Base-by-base conservation (phyloP, 1,140 invertebrate genomes). In the Thrips palmi region DNA sequence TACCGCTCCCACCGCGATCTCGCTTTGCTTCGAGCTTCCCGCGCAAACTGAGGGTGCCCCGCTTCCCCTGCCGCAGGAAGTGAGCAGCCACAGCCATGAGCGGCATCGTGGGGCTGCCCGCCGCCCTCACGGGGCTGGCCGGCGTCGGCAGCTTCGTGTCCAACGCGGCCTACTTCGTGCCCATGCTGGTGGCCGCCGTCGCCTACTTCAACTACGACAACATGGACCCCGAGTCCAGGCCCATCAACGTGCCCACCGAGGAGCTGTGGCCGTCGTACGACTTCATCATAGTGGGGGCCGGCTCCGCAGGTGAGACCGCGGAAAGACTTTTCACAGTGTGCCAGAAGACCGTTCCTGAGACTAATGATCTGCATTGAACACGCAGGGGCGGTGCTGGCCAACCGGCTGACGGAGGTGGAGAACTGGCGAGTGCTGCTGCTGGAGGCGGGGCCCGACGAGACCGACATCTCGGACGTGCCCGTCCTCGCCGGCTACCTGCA, bases 391-490 rank as follows among this genome's bases (percentile, higher is more conserved):
- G 89, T 96, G n/a, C 62, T 97, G 6, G 91, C 91, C 0, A 93
- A 81, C 57, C 62, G 78, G 14, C 52, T 85, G 2, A 75, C 73
- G 8, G 81, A 84, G 55, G 62, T 83, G n/a, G 68, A 73, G 47
- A 62, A 78, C 40, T 84, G 78, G 78, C 80, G 74, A 37, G 74
- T 92, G 0, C 59, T 93, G 2, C 57, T 94, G 0, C 47, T 94
- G 40, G 89, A 94, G 64, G 87, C 87, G 2, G 89, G 88, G 0
- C 82, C 78, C 3, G 78, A 88, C 56, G 89, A 93, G 57, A 85
- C 81, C 0, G 80, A 87, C 52, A 76, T 89, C 44, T 84, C 82
- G 0, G 82, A 87, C 48, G 81, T 92, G 0, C 86, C 86, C 2
- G 56, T 87, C 1, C 66, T 89, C 43, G 84, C 85, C 0, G 84